phyloP scores from a whole-genome alignment of 2,797 vertebrate genomes.

The Epinephelus awoara region DNA sequence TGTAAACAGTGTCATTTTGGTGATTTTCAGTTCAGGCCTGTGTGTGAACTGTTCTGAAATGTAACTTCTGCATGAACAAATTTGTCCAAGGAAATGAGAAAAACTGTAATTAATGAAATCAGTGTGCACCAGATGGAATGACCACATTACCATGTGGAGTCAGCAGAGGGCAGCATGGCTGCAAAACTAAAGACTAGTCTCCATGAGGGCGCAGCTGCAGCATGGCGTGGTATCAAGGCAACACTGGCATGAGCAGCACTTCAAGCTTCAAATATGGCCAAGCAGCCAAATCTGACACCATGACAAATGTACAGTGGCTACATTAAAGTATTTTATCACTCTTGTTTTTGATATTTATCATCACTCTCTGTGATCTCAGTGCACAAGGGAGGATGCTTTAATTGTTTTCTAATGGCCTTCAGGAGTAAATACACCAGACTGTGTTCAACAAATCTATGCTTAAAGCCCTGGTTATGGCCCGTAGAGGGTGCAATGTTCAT shows the following conservation, averaged over 20 bases:
- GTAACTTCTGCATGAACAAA: no score
- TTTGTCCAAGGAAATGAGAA: no score
- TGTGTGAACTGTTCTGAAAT: no score
- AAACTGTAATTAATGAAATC: no score
- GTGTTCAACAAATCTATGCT: no score
- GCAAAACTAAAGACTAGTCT: conserved; percentile 25
- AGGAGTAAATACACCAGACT: background rate
- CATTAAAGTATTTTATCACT: background rate
- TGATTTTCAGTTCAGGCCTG: no score
- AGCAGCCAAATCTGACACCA: background rate
- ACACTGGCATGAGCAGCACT: background rate
- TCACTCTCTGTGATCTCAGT: background rate
- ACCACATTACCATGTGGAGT: conserved; percentile 11
- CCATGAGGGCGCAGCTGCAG: conserved; percentile 1
- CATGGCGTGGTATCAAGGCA: background rate
- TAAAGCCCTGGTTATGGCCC: no score
- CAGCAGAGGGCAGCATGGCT: conserved; percentile 72
- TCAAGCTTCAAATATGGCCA: background rate
- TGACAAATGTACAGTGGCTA: background rate
- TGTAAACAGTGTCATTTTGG: no score
- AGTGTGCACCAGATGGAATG: no score
- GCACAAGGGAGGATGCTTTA: background rate
- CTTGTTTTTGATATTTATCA: background rate
- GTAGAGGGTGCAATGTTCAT: no score
- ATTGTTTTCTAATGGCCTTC: background rate